Base-by-base conservation (phyloP, 1,140 invertebrate species). In the Oryctes rhinoceros region DNA sequence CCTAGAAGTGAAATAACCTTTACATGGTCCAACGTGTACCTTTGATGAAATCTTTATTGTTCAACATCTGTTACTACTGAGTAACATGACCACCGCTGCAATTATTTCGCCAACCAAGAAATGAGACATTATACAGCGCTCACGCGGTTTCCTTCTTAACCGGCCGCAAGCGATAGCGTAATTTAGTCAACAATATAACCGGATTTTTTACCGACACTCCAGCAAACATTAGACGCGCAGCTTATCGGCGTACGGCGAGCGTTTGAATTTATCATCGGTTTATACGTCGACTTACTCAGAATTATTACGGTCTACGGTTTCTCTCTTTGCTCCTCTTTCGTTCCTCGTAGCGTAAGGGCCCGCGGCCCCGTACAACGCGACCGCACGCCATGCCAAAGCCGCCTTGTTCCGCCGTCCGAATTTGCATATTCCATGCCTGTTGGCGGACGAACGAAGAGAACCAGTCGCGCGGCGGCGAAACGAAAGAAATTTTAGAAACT, bases 221-320 rank as follows among this genome's bases (percentile, higher is more conserved):
- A 59, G 13, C 3, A 59, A 59, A 59, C n/a, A 59, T 59, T n/a
- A 18, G 13, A n/a, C 53, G 15, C 18, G 13, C 3, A 18, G 53
- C 53, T 59, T 59, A 59, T 59, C 53, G 5, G n/a, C 53, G 53
- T 59, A 59, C 15, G 18, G 18, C 15, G 3, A 59, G 18, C 53
- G 53, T 18, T 59, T 59, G 53, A 59, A 59, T 59, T 59, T 59
- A 59, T 59, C 53, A 59, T 59, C 53, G 53, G 53, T 59, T 59
- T 59, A 59, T 59, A 18, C 18, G 53, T 4, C 15, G 53, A 18
- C 53, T 59, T 59, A 59, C 53, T 18, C 53, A 7, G 53, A 59
- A 59, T 59, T 59, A 59, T 59, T 44, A 44, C 39, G 39, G 5
- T 44, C 39, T 44, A 2, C 39, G 5, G 5, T 44, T 10, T 44